phyloP scores from a whole-genome alignment of 2,888 invertebrate genomes.

The Pyrgus malvae region DNA sequence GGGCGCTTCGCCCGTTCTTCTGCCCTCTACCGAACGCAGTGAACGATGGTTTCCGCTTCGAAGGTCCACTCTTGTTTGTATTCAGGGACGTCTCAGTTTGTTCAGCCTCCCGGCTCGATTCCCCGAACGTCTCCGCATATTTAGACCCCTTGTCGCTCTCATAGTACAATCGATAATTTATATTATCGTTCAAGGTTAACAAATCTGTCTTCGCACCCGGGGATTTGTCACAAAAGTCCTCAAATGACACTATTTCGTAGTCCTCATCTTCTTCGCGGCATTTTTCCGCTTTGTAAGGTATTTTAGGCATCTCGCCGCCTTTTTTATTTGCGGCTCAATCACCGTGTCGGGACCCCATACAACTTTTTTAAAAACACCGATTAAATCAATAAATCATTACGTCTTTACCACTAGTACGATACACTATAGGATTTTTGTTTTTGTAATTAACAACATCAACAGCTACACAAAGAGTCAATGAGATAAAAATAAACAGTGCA shows the following conservation, averaged over 20 bases:
- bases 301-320: conserved; percentile 63
- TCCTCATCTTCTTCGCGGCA: conserved; percentile 66
- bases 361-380: not conserved
- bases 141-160: conserved; percentile 61
- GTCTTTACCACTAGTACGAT: not conserved
- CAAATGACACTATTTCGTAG: conserved; percentile 81
- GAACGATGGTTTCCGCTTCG: conserved; percentile 59
- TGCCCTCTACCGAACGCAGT: conserved; percentile 65
- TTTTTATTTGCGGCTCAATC: not conserved
- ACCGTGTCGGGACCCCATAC: conserved; percentile 11
- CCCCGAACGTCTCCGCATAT: conserved; percentile 53
- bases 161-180: conserved; percentile 75
- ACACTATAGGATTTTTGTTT: not conserved
- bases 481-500: conserved; percentile 15
- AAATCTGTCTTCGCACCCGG: conserved; percentile 78
- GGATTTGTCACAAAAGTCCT: conserved; percentile 82
- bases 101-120: conserved; percentile 51
- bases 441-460: not conserved
- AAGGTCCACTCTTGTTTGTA: conserved; percentile 57
- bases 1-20: conserved; percentile 50
- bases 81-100: conserved; percentile 69
- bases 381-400: conserved; percentile 5
- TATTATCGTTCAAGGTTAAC: conserved; percentile 76
- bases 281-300: conserved; percentile 71
- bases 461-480: conserved; percentile 1